Percentiles rank a stretch among this genome's conserved stretches.
Evolutionary conservation across 2,797 vertebrate genomes (phyloP).

Genomic region (Channallabes apus): DNA sequence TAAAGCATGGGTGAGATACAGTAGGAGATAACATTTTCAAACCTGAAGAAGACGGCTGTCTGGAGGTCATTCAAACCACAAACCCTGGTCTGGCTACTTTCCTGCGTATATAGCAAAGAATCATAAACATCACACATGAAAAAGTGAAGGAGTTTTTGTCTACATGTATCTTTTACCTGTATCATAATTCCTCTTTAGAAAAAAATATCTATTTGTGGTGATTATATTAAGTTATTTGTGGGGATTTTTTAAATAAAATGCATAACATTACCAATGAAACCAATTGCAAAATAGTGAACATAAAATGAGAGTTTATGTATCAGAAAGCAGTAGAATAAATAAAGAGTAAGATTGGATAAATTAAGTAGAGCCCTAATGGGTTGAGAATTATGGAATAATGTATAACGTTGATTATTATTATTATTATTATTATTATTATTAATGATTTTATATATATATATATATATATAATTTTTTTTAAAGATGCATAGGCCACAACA

Average conservation of each 20-base stretch:
- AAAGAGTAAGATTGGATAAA: background rate
- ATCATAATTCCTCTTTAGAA: background rate
- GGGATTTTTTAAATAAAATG: background rate
- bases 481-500: background rate
- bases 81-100: slow-evolving; percentile 60
- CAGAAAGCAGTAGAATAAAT: background rate
- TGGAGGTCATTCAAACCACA: slow-evolving; percentile 57
- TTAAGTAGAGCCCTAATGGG: background rate
- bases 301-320: background rate
- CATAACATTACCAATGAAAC: no score
- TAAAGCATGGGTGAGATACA: slow-evolving; percentile 56
- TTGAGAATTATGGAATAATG: background rate
- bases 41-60: slow-evolving; percentile 55
- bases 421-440: no score
- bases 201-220: background rate
- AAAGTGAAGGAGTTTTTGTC: background rate
- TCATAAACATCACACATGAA: background rate
- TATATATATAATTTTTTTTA: background rate
- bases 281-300: background rate
- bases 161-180: no score
- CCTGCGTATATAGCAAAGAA: slow-evolving; percentile 13
- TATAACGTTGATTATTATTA: no score
- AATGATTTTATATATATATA: no score
- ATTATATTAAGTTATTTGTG: background rate
- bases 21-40: slow-evolving; percentile 62